These are phyloP conservation scores for Morbakka virulenta DNA, from an alignment of 30 jellyfish, hydroid and myxozoan genomes.

Conservation along the genomic window DNA sequence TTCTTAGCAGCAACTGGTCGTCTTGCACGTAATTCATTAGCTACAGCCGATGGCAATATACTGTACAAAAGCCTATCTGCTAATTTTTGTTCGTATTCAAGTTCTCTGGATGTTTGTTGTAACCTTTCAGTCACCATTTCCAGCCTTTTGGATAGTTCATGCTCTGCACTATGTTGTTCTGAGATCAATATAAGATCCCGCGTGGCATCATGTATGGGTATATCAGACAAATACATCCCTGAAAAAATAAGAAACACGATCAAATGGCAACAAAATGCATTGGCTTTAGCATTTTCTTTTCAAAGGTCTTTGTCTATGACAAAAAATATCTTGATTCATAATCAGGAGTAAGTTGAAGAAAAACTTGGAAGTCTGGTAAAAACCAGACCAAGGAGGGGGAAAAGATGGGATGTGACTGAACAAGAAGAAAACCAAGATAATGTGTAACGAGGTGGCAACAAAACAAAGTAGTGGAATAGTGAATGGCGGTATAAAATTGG, in stretches of 20 bases:
- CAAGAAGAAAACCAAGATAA: no score
- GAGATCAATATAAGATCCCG: conserved; percentile 76
- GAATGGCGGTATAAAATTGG: no score
- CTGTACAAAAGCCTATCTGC: conserved; percentile 76
- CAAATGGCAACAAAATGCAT: no score
- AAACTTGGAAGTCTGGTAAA: no score
- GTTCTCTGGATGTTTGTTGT: conserved; percentile 79
- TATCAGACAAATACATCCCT: conserved; percentile 83
- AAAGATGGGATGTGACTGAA: no score
- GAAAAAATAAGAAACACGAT: background rate
- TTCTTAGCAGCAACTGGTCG: conserved; percentile 84
- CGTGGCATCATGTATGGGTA: conserved; percentile 90
- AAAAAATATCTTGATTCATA: no score
- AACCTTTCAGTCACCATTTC: conserved; percentile 71
- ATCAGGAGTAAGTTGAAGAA: no score
- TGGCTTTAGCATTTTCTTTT: no score
- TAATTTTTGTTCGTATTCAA: conserved; percentile 70
- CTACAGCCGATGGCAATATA: conserved; percentile 85
- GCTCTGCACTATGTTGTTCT: conserved; percentile 84
- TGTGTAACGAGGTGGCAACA: no score
- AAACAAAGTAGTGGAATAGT: no score
- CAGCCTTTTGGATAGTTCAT: conserved; percentile 60
- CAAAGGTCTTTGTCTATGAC: no score
- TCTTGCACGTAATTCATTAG: conserved; percentile 79
- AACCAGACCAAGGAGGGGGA: no score